A percentile compares a stretch with the other conserved stretches of the same genome.
Conservation (phyloP, 1,140 invertebrate genomes). For the Drosophila pandora region DNA sequence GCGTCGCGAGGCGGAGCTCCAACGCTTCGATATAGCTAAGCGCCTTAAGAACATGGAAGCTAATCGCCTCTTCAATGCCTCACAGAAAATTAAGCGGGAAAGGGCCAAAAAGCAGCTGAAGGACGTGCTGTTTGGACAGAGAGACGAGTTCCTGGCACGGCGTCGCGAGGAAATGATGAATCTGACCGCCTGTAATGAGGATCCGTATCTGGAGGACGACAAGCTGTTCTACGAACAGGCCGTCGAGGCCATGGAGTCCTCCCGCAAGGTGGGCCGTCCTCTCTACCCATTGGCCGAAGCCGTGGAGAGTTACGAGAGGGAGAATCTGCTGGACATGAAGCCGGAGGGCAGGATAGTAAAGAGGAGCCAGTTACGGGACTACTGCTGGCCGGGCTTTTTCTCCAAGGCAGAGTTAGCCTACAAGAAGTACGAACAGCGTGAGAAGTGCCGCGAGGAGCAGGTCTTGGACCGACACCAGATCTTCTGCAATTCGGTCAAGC, state of each 20-base stretch:
- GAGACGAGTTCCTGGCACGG: slow-evolving; percentile 42
- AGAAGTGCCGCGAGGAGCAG: slow-evolving; percentile 43
- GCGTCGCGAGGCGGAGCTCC: slow-evolving; percentile 25
- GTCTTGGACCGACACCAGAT: slow-evolving; percentile 42
- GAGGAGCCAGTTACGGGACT: slow-evolving; percentile 40
- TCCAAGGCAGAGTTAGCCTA: slow-evolving; percentile 62
- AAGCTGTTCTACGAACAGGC: slow-evolving; percentile 54
- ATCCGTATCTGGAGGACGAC: slow-evolving; percentile 56
- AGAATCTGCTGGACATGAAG: slow-evolving; percentile 51
- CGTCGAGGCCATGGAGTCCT: slow-evolving; percentile 37
- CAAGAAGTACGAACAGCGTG: slow-evolving; percentile 60
- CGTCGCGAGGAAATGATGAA: slow-evolving; percentile 45
- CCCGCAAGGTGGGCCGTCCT: slow-evolving; percentile 45
- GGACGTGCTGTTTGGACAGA: slow-evolving; percentile 25
- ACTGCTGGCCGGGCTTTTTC: slow-evolving; percentile 60
- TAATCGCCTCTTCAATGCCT: slow-evolving; percentile 25
- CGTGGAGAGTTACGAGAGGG: slow-evolving; percentile 32
- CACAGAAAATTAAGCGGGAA: slow-evolving; percentile 6
- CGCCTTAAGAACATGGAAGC: slow-evolving; percentile 45
- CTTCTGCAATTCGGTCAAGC: slow-evolving; percentile 51
- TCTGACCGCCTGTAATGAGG: slow-evolving; percentile 43
- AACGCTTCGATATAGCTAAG: slow-evolving; percentile 54
- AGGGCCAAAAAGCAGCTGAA: slow-evolving; percentile 22
- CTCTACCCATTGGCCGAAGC: slow-evolving; percentile 50
- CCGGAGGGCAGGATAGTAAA: slow-evolving; percentile 32